A percentile compares a stretch with the other conserved stretches of the same genome.
Conservation (phyloP, 2,888 invertebrate species). For the Drosophila nr. fundita region DNA sequence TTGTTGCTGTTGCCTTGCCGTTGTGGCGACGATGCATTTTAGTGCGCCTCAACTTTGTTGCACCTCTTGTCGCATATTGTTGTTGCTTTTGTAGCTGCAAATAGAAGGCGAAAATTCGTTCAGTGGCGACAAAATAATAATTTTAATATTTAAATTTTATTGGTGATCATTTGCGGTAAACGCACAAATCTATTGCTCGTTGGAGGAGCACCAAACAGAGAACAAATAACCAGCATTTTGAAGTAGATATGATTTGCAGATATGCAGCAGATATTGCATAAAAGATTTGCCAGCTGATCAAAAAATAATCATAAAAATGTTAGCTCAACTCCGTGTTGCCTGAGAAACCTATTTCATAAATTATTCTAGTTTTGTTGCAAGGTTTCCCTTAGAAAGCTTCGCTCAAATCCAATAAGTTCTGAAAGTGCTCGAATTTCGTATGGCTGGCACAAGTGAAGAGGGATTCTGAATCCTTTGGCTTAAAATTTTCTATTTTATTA, state of each 20-base stretch:
- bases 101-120: constrained; percentile 49
- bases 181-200: constrained; percentile 7
- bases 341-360: neutral
- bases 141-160: neutral
- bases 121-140: constrained; percentile 17
- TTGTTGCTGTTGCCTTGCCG: constrained; percentile 18
- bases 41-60: constrained; percentile 54
- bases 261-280: constrained; percentile 44
- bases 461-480: neutral
- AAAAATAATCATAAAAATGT: neutral
- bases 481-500: too few relatives aligned
- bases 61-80: constrained; percentile 36
- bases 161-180: neutral
- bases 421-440: neutral
- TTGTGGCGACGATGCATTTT: constrained; percentile 41
- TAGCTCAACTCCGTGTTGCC: neutral
- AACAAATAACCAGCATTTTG: constrained; percentile 17
- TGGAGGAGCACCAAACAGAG: neutral
- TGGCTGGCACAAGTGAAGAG: neutral
- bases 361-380: neutral
- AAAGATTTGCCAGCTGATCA: neutral
- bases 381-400: neutral
- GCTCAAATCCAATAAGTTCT: neutral
- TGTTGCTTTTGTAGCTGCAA: constrained; percentile 30
- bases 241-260: constrained; percentile 61